Conservation (phyloP, 2,113 vertebrate species). For the Lonchura striata region DNA sequence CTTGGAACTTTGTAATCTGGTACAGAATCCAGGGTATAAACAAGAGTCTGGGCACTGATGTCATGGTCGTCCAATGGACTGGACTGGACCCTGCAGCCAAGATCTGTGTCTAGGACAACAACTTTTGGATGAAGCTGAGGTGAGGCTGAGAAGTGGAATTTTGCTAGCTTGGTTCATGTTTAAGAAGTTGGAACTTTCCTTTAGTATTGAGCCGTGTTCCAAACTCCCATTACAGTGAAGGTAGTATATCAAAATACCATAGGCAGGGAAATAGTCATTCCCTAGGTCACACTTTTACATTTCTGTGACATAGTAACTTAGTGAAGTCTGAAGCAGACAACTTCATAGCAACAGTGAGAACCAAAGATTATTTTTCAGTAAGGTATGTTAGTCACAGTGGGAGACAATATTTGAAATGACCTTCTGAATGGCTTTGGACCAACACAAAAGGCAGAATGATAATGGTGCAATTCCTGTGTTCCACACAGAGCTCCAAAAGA, state of each 20-base stretch:
- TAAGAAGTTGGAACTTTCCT: neutral
- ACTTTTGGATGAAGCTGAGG: neutral
- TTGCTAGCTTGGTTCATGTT: neutral
- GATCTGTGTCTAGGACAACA: neutral
- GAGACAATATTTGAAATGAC: conserved; percentile 31
- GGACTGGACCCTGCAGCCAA: neutral
- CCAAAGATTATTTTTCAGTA: neutral
- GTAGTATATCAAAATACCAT: neutral
- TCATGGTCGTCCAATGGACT: neutral
- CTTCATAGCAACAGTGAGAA: neutral
- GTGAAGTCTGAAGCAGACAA: neutral
- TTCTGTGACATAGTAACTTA: neutral
- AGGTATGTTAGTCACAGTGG: neutral
- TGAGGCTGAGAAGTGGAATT: neutral
- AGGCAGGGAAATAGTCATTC: neutral
- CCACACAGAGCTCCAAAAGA: neutral
- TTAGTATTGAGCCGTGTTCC: neutral
- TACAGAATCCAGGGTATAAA: neutral
- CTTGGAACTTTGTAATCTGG: neutral
- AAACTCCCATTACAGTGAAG: neutral
- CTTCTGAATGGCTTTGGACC: conserved; percentile 51
- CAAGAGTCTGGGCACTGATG: neutral
- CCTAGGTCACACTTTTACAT: neutral
- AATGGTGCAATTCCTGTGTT: neutral
- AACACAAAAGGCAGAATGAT: neutral